Percentiles rank a stretch among this genome's conserved stretches.
Evolutionary conservation across 1,140 invertebrate genomes (phyloP).

Genomic region (Drosophila tropicalis): DNA sequence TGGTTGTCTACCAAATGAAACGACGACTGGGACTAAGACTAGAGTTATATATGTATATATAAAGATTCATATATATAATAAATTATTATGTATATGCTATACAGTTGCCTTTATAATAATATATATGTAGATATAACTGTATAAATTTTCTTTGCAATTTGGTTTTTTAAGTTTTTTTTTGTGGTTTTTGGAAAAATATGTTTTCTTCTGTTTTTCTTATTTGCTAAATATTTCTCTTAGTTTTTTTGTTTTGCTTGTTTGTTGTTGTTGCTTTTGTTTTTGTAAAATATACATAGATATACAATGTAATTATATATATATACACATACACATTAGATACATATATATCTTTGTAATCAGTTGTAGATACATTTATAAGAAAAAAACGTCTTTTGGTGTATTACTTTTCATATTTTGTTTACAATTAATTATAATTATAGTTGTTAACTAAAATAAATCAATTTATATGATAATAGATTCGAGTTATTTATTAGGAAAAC

Average conservation of each 20-base stretch:
- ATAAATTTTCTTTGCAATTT: slow-evolving; percentile 19
- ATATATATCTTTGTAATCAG: slow-evolving; percentile 43
- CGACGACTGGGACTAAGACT: background rate
- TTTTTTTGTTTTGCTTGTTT: slow-evolving; percentile 24
- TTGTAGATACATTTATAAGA: slow-evolving; percentile 53
- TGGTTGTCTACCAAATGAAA: slow-evolving; percentile 31
- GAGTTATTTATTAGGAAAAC: slow-evolving; percentile 19
- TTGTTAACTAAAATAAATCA: slow-evolving; percentile 40
- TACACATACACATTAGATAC: slow-evolving; percentile 73
- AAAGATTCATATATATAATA: slow-evolving; percentile 7
- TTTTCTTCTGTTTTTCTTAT: slow-evolving; percentile 63
- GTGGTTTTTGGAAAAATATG: slow-evolving; percentile 77
- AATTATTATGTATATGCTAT: slow-evolving; percentile 58
- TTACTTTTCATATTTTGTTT: slow-evolving; percentile 21
- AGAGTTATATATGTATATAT: background rate
- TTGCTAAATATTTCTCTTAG: slow-evolving; percentile 50
- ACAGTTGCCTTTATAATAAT: slow-evolving; percentile 40
- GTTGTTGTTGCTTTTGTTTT: slow-evolving; percentile 19
- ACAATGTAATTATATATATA: slow-evolving; percentile 70
- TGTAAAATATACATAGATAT: slow-evolving; percentile 81
- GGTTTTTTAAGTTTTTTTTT: slow-evolving; percentile 37
- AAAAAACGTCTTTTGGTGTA: slow-evolving; percentile 38
- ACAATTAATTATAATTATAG: slow-evolving; percentile 17
- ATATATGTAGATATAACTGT: slow-evolving; percentile 12
- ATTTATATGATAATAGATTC: background rate